Evolutionary conservation across 2,113 vertebrate species (phyloP).

Genomic region (Anoplopoma fimbria): DNA sequence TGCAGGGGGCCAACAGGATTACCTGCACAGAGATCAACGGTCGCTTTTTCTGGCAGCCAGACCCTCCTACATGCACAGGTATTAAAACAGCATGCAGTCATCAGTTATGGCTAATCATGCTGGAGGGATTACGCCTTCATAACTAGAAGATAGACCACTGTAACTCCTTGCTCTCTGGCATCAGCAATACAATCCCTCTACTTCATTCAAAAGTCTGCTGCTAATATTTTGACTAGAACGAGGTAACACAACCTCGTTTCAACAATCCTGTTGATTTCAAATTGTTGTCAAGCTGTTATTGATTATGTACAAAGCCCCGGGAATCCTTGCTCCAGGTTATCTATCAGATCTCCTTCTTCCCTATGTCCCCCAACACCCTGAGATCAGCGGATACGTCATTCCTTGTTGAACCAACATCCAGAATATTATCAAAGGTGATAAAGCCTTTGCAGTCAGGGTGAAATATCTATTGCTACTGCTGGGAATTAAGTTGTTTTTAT

Average conservation of each 20-base stretch:
- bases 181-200: not conserved
- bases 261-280: no score
- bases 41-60: conserved; percentile 98
- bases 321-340: not conserved
- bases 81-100: not conserved
- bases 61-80: conserved; percentile 95
- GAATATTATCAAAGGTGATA: not conserved
- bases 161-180: not conserved
- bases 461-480: not conserved
- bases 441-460: not conserved
- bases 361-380: not conserved
- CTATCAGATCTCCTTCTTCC: not conserved
- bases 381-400: not conserved
- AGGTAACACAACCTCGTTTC: not conserved
- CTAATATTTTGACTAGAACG: not conserved
- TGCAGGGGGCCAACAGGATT: conserved; percentile 93
- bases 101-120: not conserved
- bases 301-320: not conserved
- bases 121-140: not conserved
- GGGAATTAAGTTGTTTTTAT: no score
- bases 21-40: conserved; percentile 94
- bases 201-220: not conserved
- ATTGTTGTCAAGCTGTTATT: no score
- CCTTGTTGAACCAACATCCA: not conserved
- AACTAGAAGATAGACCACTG: not conserved